Evolutionary conservation across 2,888 invertebrate genomes (phyloP), one percentile per base, ranked within the genome.

Genomic region (Phytoseiulus persimilis): DNA sequence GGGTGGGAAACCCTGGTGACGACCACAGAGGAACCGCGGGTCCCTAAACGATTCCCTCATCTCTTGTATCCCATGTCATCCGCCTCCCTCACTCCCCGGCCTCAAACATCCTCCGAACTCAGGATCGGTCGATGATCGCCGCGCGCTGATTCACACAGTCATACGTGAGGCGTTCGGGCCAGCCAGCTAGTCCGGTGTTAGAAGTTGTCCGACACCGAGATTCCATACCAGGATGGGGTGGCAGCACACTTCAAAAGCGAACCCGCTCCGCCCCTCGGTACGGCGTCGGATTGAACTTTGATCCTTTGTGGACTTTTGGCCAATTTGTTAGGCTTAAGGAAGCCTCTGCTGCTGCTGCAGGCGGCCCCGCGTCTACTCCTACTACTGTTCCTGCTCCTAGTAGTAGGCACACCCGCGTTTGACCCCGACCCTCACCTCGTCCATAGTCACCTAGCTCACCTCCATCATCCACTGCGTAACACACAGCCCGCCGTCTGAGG

Each of bases 221-320:
- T 65, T 65, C 65, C 65, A 65, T 28, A 14, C 28, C 65, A 65
- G 65, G 65, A 65, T 28, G 65, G 65, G 65, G 28, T 28, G 65
- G 65, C 65, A 65, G 65, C 65, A 65, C 65, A 28, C 65, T 65
- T 65, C 65, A 65, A 65, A 65, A 65, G 65, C 65, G 28, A 65
- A 65, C 65, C 65, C 65, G 65, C 65, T 65, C 28, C 65, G 65
- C 65, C 65, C 65, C 65, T 65, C 23, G 5, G 65, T 65, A 65
- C 65, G 65, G 65, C 65, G 39, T 87, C 39, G 87, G 87, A 87
- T 87, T 87, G 87, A 87, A 87, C 87, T 87, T 87, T 87, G 87
- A 87, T 87, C 87, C 87, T 87, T 87, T 87, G 87, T 87, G 87
- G 87, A 87, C 87, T 87, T 87, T 87, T 87, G 87, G 87, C 87